Conservation (phyloP, 2,113 vertebrate genomes). For the Sapajus apella region DNA sequence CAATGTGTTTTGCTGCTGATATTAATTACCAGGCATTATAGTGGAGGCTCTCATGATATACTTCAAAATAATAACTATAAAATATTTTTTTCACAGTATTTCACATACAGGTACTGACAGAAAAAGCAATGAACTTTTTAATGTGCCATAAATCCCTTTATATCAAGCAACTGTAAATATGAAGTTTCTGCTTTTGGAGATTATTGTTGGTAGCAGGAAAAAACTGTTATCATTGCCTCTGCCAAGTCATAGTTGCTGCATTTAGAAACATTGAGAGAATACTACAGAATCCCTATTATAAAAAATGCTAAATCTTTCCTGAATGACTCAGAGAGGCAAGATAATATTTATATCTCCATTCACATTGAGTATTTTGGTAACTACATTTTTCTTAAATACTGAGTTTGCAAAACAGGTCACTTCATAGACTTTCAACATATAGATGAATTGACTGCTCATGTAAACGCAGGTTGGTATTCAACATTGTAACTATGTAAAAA, state of each 20-base stretch:
- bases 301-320: background rate
- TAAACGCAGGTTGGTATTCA: background rate
- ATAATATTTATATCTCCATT: constrained; percentile 19
- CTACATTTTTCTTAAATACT: constrained; percentile 14
- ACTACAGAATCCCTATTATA: background rate
- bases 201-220: background rate
- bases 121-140: background rate
- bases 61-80: background rate
- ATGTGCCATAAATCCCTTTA: background rate
- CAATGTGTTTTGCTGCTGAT: background rate
- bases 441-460: background rate
- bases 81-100: background rate
- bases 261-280: background rate
- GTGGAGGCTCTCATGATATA: background rate
- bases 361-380: background rate
- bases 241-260: background rate
- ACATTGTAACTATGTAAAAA: background rate
- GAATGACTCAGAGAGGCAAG: background rate
- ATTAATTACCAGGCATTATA: background rate
- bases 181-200: background rate
- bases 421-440: background rate
- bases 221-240: background rate
- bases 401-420: background rate
- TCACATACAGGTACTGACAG: background rate
- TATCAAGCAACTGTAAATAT: background rate